A percentile compares a stretch with the other conserved stretches of the same genome.
These are phyloP conservation scores for Agriopis marginaria DNA, from an alignment of 2,888 invertebrate genomes.

Conservation along the genomic window DNA sequence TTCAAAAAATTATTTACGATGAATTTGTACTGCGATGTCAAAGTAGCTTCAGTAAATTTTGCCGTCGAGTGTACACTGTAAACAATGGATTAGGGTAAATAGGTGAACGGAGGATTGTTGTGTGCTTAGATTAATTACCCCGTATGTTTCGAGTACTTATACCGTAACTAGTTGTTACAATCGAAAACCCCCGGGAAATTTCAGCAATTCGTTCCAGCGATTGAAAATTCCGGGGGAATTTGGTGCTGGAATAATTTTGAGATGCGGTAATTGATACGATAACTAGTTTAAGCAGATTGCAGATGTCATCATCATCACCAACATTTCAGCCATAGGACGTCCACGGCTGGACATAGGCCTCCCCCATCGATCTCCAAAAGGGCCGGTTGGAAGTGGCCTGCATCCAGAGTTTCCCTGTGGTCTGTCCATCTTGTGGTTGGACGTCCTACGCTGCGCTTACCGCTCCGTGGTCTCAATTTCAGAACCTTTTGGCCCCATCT, in stretches of 20 bases:
- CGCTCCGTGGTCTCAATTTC: no score
- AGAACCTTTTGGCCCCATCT: no score
- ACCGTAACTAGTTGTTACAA: slow-evolving; percentile 7
- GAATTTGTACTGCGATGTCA: background rate
- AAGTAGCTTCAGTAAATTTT: background rate
- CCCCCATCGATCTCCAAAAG: no score
- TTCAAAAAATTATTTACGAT: no score
- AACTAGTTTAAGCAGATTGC: background rate
- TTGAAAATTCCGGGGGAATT: slow-evolving; percentile 15
- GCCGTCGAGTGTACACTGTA: slow-evolving; percentile 17
- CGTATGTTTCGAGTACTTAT: slow-evolving; percentile 18
- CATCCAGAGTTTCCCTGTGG: no score
- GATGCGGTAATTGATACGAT: background rate
- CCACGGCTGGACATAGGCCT: no score
- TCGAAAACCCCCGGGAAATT: background rate
- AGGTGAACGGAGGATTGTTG: slow-evolving; percentile 24
- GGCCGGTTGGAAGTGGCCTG: no score
- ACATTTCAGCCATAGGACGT: no score
- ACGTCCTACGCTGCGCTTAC: no score
- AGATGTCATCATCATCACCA: no score
- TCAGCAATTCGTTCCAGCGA: background rate
- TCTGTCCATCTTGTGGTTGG: no score
- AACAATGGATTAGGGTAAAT: slow-evolving; percentile 35
- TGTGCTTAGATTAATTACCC: slow-evolving; percentile 31
- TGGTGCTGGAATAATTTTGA: background rate